Conservation (phyloP, 2,888 invertebrate species). For the Baronia brevicornis region DNA sequence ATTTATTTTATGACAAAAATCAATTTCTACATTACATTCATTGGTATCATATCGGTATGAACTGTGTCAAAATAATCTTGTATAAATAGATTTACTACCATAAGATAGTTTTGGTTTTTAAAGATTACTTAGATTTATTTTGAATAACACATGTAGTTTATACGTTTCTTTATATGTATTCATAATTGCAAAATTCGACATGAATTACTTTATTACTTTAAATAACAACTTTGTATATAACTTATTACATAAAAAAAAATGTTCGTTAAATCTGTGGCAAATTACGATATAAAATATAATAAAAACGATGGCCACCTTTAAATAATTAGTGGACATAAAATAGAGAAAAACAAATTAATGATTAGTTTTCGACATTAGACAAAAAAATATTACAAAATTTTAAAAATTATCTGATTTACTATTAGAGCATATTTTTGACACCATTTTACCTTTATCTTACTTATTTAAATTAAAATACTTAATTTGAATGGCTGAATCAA, state of each 20-base stretch:
- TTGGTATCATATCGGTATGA: no score
- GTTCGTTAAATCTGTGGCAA: not conserved
- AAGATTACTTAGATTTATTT: no score
- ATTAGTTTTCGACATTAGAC: slow-evolving; percentile 53
- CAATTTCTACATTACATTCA: no score
- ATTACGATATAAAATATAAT: slow-evolving; percentile 18
- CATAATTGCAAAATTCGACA: no score
- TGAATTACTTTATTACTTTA: no score
- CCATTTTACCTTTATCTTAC: slow-evolving; percentile 4
- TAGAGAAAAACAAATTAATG: slow-evolving; percentile 48
- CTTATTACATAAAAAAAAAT: not conserved
- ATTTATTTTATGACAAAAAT: no score
- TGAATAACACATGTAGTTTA: no score
- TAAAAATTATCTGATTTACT: slow-evolving; percentile 41
- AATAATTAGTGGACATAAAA: slow-evolving; percentile 35
- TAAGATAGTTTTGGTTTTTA: no score
- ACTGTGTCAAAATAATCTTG: no score
- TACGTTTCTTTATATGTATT: no score
- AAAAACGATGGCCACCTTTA: slow-evolving; percentile 24
- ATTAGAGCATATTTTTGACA: slow-evolving; percentile 3
- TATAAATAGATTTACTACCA: no score
- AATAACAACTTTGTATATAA: slow-evolving; percentile 2
- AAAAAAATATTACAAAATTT: slow-evolving; percentile 66
- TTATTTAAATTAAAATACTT: slow-evolving; percentile 21
- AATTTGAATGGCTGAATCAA: slow-evolving; percentile 47